Evolutionary conservation across 2,888 invertebrate genomes (phyloP).

Genomic region (Campaea margaritaria): DNA sequence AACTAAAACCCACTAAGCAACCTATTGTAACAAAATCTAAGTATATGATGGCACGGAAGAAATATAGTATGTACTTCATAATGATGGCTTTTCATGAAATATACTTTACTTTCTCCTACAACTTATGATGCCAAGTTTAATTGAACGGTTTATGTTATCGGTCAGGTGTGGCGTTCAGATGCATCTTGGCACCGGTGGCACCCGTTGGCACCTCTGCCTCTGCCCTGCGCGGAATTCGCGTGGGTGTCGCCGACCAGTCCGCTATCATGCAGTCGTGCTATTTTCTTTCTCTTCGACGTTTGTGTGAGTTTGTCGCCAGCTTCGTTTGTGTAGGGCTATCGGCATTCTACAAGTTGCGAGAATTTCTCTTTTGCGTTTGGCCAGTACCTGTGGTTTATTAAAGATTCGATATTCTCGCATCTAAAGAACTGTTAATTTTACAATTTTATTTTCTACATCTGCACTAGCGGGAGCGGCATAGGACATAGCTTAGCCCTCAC

Average conservation of each 20-base stretch:
- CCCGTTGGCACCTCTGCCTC: constrained; percentile 37
- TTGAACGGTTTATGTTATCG: constrained; percentile 8
- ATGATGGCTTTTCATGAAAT: no score
- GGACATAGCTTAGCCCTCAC: no score
- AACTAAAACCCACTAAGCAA: no score
- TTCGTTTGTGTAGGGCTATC: constrained; percentile 23
- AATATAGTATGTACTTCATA: no score
- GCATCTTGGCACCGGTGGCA: constrained; percentile 30
- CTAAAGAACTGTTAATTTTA: background rate
- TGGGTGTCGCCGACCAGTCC: constrained; percentile 67
- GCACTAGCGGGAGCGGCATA: no score
- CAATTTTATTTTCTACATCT: no score
- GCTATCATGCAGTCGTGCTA: constrained; percentile 52
- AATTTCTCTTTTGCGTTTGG: constrained; percentile 23
- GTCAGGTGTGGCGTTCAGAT: constrained; percentile 40
- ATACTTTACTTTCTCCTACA: background rate
- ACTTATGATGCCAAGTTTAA: constrained; percentile 5
- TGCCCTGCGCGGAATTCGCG: constrained; percentile 73
- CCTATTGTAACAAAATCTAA: no score
- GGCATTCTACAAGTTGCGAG: constrained; percentile 27
- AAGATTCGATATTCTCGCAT: background rate
- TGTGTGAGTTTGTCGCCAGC: constrained; percentile 12
- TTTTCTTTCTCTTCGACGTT: constrained; percentile 54
- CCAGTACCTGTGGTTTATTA: constrained; percentile 6
- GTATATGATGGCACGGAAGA: no score